Evolutionary conservation across 2,888 invertebrate species (phyloP).

Genomic region (Anthrax anthrax): DNA sequence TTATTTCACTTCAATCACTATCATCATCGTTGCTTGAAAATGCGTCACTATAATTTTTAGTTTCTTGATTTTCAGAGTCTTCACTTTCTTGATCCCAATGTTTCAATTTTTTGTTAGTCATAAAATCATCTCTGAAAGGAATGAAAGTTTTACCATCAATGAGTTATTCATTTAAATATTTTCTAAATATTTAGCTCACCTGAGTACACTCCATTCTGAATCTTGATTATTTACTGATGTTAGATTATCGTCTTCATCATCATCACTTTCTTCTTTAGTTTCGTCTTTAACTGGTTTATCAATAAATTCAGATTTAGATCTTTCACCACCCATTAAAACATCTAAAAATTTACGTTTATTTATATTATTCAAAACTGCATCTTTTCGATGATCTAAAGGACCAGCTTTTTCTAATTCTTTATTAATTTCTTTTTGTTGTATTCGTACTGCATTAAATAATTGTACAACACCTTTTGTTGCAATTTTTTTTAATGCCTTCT

Average conservation of each 20-base stretch:
- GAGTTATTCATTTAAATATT: too few relatives aligned
- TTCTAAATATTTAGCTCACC: slow-evolving; percentile 21
- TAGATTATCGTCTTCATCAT: slow-evolving; percentile 20
- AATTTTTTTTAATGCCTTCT: slow-evolving; percentile 62
- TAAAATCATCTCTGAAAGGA: slow-evolving; percentile 59
- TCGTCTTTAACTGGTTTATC: slow-evolving; percentile 38
- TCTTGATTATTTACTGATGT: slow-evolving; percentile 8
- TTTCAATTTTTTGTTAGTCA: slow-evolving; percentile 77
- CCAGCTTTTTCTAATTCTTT: slow-evolving; percentile 55
- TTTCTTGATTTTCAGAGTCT: slow-evolving; percentile 5
- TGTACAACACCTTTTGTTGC: slow-evolving; percentile 89
- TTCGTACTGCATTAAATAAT: slow-evolving; percentile 77
- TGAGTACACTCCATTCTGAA: slow-evolving; percentile 47
- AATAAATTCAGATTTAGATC: slow-evolving; percentile 40
- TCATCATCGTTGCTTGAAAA: background rate
- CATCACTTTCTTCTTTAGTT: slow-evolving; percentile 35
- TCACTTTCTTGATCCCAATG: slow-evolving; percentile 71
- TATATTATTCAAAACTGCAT: slow-evolving; percentile 59
- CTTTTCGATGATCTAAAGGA: slow-evolving; percentile 61
- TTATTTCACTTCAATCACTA: background rate
- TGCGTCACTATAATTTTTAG: background rate
- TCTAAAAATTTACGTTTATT: slow-evolving; percentile 59
- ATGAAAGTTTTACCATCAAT: background rate
- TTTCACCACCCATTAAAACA: slow-evolving; percentile 52
- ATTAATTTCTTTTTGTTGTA: slow-evolving; percentile 66